Evolutionary conservation across 2,888 invertebrate genomes (phyloP).

Genomic region (Cartodere bifasciata): DNA sequence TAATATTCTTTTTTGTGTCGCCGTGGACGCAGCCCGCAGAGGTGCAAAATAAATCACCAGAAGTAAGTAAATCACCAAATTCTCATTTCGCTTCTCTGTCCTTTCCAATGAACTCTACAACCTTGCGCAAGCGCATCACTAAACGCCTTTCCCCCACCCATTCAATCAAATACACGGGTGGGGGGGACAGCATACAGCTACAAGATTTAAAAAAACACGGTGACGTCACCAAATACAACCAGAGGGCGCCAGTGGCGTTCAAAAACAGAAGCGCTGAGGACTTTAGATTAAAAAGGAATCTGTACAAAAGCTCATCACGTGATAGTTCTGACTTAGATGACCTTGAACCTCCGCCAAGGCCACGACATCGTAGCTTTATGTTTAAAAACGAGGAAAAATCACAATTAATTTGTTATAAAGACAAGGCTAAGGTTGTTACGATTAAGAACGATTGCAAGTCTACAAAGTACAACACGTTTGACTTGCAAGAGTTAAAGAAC

Average conservation of each 20-base stretch:
- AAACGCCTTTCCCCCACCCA: slow-evolving; percentile 14
- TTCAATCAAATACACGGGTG: slow-evolving; percentile 9
- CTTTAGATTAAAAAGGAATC: slow-evolving; percentile 13
- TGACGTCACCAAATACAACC: slow-evolving; percentile 13
- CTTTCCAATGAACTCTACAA: slow-evolving; percentile 20
- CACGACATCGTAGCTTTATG: slow-evolving; percentile 20
- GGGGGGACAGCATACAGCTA: slow-evolving; percentile 18
- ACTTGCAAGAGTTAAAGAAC: slow-evolving; percentile 24
- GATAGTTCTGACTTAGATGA: slow-evolving; percentile 32
- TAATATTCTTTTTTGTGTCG: slow-evolving; percentile 19
- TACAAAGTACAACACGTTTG: slow-evolving; percentile 33
- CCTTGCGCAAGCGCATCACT: slow-evolving; percentile 18
- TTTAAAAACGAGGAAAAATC: slow-evolving; percentile 32
- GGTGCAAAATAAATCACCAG: slow-evolving; percentile 28
- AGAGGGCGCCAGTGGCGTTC: slow-evolving; percentile 19
- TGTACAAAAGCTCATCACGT: slow-evolving; percentile 22
- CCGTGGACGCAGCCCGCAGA: slow-evolving; percentile 33
- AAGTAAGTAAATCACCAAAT: slow-evolving; percentile 33
- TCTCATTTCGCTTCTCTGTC: slow-evolving; percentile 21
- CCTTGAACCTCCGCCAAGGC: slow-evolving; percentile 15
- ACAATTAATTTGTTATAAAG: slow-evolving; percentile 31
- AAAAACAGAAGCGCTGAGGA: slow-evolving; percentile 28
- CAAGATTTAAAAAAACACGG: slow-evolving; percentile 18
- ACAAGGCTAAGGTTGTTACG: slow-evolving; percentile 28
- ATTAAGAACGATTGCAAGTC: slow-evolving; percentile 29